Evolutionary conservation across 2,113 vertebrate species (phyloP).

Genomic region (Pardalotus punctatus): DNA sequence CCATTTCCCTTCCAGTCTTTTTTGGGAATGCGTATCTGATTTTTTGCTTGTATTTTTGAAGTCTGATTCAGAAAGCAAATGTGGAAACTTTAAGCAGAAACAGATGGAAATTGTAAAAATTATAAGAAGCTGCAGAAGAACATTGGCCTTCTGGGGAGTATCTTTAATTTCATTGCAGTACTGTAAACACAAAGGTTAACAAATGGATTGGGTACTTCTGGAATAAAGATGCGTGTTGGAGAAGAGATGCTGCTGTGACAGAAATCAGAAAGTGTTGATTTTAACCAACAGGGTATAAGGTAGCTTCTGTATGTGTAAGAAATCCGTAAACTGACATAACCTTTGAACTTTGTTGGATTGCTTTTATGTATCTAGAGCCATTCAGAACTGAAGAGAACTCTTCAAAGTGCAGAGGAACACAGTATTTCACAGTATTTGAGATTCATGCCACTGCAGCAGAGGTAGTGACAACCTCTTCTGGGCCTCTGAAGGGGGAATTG

Average conservation of each 20-base stretch:
- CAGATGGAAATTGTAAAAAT: not conserved
- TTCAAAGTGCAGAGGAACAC: not conserved
- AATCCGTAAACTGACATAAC: not conserved
- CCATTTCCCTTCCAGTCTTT: not conserved
- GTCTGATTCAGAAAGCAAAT: not conserved
- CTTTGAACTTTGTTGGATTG: not conserved
- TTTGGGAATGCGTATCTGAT: not conserved
- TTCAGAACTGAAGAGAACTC: not conserved
- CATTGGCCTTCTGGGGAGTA: not conserved
- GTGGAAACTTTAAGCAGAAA: not conserved
- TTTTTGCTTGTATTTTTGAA: not conserved
- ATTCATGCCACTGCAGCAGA: not conserved
- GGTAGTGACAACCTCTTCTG: not conserved
- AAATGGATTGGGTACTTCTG: not conserved
- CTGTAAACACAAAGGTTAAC: not conserved
- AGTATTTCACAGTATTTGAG: not conserved
- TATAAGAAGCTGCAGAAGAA: not conserved
- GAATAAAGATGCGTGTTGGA: not conserved
- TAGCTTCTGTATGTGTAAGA: not conserved
- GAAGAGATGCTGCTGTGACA: not conserved
- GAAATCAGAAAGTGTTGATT: not conserved
- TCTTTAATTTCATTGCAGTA: not conserved
- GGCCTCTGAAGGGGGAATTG: not conserved
- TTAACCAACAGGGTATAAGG: not conserved
- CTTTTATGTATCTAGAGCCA: not conserved